phyloP scores from a whole-genome alignment of 2,888 invertebrate species.

The Diarsia dahlii region DNA sequence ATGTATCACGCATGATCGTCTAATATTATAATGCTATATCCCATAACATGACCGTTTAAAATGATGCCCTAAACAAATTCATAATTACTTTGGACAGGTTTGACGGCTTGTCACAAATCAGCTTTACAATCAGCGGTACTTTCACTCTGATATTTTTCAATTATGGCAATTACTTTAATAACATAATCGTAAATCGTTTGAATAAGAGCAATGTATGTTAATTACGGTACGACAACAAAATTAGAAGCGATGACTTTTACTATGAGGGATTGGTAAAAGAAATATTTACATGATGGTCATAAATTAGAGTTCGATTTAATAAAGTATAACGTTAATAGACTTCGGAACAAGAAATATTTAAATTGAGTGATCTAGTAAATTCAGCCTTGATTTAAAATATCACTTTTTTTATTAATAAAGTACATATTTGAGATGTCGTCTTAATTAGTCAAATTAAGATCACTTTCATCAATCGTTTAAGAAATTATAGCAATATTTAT shows the following conservation, averaged over 20 bases:
- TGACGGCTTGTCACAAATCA: conserved; percentile 69
- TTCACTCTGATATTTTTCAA: conserved; percentile 70
- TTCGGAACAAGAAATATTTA: neutral
- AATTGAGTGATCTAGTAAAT: conserved; percentile 24
- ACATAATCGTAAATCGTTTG: conserved; percentile 71
- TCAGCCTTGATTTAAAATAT: neutral
- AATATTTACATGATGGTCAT: conserved; percentile 26
- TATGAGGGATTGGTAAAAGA: conserved; percentile 26
- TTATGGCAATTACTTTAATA: conserved; percentile 75
- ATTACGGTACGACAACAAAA: conserved; percentile 77
- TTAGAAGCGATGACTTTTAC: conserved; percentile 62
- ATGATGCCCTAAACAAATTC: conserved; percentile 63
- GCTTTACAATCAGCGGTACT: conserved; percentile 66
- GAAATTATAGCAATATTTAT: neutral
- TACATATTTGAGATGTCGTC: neutral
- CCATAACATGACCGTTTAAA: conserved; percentile 48
- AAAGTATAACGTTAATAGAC: neutral
- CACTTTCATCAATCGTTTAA: neutral
- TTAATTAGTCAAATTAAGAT: neutral
- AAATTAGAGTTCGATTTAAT: conserved; percentile 29
- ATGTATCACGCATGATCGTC: conserved; percentile 52
- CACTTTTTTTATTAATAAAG: neutral
- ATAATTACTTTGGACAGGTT: conserved; percentile 55
- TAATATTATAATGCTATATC: conserved; percentile 49
- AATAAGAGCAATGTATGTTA: conserved; percentile 73